phyloP scores from a whole-genome alignment of 2,113 vertebrate species.

The Dromaius novaehollandiae region DNA sequence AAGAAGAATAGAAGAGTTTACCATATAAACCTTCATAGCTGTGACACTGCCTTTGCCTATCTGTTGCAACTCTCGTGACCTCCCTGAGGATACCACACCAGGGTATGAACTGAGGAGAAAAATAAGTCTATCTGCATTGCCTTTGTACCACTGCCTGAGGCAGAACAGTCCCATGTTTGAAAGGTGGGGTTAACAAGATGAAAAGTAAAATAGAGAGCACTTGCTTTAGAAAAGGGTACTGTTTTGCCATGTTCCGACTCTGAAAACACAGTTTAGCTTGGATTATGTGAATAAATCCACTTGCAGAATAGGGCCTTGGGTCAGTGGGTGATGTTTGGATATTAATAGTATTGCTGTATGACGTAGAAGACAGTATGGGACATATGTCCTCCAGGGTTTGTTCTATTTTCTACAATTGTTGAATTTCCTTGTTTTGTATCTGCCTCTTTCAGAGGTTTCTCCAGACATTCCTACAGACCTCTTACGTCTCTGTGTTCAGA shows the following conservation, averaged over 20 bases:
- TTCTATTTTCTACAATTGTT: not conserved
- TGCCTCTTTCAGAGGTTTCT: not conserved
- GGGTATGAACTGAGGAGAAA: not conserved
- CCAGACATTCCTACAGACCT: not conserved
- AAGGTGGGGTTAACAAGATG: not conserved
- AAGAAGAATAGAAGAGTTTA: not conserved
- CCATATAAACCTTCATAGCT: not conserved
- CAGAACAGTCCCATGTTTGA: not conserved
- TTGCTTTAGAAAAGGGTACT: not conserved
- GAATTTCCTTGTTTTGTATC: not conserved
- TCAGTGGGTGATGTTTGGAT: not conserved
- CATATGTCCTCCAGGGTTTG: not conserved
- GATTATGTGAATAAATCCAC: not conserved
- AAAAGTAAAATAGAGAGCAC: not conserved
- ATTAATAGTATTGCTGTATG: not conserved
- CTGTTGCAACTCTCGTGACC: not conserved
- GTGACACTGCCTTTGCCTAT: not conserved
- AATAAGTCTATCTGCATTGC: not conserved
- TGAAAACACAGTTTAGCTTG: not conserved
- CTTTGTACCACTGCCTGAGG: not conserved
- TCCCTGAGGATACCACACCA: not conserved
- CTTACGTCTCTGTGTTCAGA: not conserved
- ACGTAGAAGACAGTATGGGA: not conserved
- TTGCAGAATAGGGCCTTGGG: not conserved
- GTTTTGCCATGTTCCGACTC: accelerated